Evolutionary conservation across 2,113 vertebrate species (phyloP), one percentile per base, ranked within the genome.

Genomic region (Catagonus wagneri): DNA sequence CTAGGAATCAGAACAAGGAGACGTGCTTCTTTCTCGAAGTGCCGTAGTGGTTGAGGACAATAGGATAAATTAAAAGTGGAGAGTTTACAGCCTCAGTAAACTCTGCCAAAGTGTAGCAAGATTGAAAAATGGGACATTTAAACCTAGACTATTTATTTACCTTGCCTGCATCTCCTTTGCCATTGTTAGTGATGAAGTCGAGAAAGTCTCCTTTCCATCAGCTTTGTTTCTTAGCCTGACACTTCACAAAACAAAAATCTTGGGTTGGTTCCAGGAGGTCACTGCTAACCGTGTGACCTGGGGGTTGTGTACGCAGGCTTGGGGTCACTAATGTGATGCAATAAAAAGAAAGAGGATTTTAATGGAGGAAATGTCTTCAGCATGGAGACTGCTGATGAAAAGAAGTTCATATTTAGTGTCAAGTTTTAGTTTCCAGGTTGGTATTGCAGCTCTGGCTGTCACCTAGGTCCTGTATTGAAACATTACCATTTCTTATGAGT

Each of bases 401-500:
- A 83, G 93, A 81, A 84, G 93, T 98, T 92, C 92, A 25, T 60
- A 93, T 93, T 90, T 86, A 96, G 89, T 86, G 96, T 79, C 91
- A 66, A 44, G 3, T 88, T 56, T 95, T 63, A 25, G 65, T 84
- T 78, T 94, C 52, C 71, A 76, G 92, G 34, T 15, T 88, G 61
- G n/a, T 32, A 60, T 10, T 60, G 95, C 90, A 83, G 91, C 90
- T 87, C 97, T 94, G 96, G 95, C 93, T 94, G 54, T 97, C 54
- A 19, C n/a, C 0, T 39, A 78, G 92, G 56, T 95, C 93, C 96
- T 90, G 20, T 91, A 36, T 71, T 97, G 97, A 97, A 97, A 94
- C 96, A 75, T 97, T 93, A 96, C 97, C 93, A 66, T 92, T 1
- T 83, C 63, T 95, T 96, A 34, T 93, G 83, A 96, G 91, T 56